A percentile compares a stretch with the other conserved stretches of the same genome.
Evolutionary conservation across 2,113 vertebrate genomes (phyloP).

Genomic region (Chaenogobius annularis): DNA sequence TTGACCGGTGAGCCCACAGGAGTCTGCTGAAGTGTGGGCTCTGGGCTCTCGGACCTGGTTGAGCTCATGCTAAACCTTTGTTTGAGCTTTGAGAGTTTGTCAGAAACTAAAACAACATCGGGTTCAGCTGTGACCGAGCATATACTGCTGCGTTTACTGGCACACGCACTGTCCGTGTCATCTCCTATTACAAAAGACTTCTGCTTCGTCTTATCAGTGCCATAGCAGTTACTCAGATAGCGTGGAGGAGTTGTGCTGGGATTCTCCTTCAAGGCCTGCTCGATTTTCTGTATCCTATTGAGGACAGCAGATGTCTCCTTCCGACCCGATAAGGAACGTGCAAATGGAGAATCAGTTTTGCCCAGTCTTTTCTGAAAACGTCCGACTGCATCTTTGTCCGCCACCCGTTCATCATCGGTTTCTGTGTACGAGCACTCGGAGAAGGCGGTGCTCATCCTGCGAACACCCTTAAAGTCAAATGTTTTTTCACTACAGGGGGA

Average conservation of each 20-base stretch:
- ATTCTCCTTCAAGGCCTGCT: slow-evolving; percentile 92
- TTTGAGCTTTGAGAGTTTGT: slow-evolving; percentile 81
- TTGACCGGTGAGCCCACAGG: slow-evolving; percentile 82
- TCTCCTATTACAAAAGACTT: slow-evolving; percentile 80
- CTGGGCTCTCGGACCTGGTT: slow-evolving; percentile 72
- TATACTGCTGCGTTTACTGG: slow-evolving; percentile 80
- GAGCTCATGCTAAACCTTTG: slow-evolving; percentile 77
- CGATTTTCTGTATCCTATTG: slow-evolving; percentile 97
- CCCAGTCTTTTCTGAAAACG: slow-evolving; percentile 85
- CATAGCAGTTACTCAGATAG: slow-evolving; percentile 95
- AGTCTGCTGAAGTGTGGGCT: slow-evolving; percentile 68
- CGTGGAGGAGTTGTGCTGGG: slow-evolving; percentile 86
- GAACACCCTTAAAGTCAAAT: slow-evolving; percentile 91
- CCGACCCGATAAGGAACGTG: slow-evolving; percentile 79
- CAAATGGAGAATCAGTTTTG: slow-evolving; percentile 80
- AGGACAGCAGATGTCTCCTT: slow-evolving; percentile 94
- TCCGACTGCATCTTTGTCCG: slow-evolving; percentile 82
- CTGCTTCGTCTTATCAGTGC: slow-evolving; percentile 83
- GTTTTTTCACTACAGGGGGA: slow-evolving; percentile 93
- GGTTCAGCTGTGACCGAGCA: slow-evolving; percentile 80
- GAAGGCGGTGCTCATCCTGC: slow-evolving; percentile 95
- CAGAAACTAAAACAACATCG: slow-evolving; percentile 75
- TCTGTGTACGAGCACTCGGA: slow-evolving; percentile 94
- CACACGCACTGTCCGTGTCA: slow-evolving; percentile 75
- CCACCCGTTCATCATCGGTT: slow-evolving; percentile 86